Percentiles rank a stretch among this genome's conserved stretches.
phyloP scores from a whole-genome alignment of 2,888 invertebrate species.

The Orgyia antiqua region DNA sequence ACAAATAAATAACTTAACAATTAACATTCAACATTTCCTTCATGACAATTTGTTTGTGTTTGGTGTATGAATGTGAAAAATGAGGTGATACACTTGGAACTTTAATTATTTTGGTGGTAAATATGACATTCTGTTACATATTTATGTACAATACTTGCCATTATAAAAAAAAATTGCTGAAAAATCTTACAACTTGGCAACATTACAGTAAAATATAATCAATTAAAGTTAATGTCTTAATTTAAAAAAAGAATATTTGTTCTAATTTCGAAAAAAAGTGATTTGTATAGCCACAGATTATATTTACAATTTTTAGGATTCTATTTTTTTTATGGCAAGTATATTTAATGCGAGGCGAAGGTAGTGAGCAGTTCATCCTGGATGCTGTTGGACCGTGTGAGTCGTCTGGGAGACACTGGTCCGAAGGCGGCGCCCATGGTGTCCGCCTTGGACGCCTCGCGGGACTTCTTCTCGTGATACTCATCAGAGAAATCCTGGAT shows the following conservation, averaged over 20 bases:
- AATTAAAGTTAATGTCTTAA: too few relatives aligned
- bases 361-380: slow-evolving; percentile 86
- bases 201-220: background rate
- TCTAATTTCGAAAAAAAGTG: too few relatives aligned
- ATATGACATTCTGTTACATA: background rate
- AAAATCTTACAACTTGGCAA: too few relatives aligned
- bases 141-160: background rate
- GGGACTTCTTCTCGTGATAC: slow-evolving; percentile 84
- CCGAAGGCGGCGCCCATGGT: slow-evolving; percentile 78
- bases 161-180: background rate
- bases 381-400: slow-evolving; percentile 88
- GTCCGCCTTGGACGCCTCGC: slow-evolving; percentile 77
- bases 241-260: too few relatives aligned
- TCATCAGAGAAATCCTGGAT: slow-evolving; percentile 86
- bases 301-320: too few relatives aligned
- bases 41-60: slow-evolving; percentile 57
- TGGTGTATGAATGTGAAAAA: slow-evolving; percentile 11
- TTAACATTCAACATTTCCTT: slow-evolving; percentile 41
- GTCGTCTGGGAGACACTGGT: slow-evolving; percentile 73
- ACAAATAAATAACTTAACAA: slow-evolving; percentile 67
- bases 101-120: slow-evolving; percentile 5
- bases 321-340: too few relatives aligned
- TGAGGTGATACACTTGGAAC: slow-evolving; percentile 19
- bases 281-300: too few relatives aligned
- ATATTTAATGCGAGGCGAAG: slow-evolving; percentile 47